Percentiles rank a stretch among this genome's conserved stretches.
phyloP scores from a whole-genome alignment of 2,113 vertebrate species.

The Callorhinus ursinus region DNA sequence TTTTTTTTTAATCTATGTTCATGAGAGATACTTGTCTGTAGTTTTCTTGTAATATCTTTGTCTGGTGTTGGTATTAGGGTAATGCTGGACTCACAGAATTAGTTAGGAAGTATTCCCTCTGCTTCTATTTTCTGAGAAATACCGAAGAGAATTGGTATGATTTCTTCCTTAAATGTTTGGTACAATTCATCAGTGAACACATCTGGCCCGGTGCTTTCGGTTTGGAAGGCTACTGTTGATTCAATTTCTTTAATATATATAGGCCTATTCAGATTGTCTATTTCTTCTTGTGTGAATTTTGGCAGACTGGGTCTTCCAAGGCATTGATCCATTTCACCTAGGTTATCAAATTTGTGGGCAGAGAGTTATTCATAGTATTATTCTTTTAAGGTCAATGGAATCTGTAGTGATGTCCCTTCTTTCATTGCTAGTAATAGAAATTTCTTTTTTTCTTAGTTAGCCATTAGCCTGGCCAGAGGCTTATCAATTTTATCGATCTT shows the following conservation, averaged over 20 bases:
- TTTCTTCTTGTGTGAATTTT: not conserved
- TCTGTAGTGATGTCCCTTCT: not conserved
- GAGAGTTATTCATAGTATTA: not conserved
- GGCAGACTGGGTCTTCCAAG: not conserved
- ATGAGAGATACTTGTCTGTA: not conserved
- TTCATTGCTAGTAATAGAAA: not conserved
- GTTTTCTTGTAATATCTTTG: not conserved
- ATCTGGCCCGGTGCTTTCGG: not conserved
- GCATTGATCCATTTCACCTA: constrained; percentile 8
- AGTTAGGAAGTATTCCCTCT: not conserved
- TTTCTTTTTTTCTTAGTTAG: not conserved
- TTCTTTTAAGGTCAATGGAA: not conserved
- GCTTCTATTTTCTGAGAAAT: not conserved
- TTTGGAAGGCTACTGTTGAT: not conserved
- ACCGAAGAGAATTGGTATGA: not conserved
- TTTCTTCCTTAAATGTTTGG: not conserved
- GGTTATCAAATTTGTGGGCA: not conserved
- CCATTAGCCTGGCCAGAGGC: not conserved
- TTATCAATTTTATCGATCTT: not conserved
- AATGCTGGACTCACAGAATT: not conserved
- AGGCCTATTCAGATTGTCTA: not conserved
- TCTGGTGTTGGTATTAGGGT: not conserved
- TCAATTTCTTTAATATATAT: not conserved
- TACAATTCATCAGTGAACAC: not conserved
- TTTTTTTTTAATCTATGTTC: not conserved